Conservation (phyloP, 53 echinoderm and acorn worm genomes). For the Antedon mediterranea region DNA sequence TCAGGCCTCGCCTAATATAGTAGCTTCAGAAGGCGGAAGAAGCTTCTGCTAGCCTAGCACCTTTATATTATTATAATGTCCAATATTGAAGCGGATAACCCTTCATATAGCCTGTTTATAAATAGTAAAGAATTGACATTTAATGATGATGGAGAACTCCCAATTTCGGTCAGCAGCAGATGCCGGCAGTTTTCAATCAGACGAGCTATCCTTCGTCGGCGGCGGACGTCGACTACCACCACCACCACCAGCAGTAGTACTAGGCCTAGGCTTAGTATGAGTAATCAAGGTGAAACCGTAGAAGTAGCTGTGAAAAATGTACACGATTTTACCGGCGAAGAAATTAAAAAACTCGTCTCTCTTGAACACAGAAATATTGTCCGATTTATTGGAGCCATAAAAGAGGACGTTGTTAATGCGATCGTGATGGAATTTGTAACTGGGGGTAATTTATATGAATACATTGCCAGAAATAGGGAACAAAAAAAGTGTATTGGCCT, state of each 20-base stretch:
- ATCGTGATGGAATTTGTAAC: not conserved
- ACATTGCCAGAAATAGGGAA: not conserved
- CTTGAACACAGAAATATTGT: not conserved
- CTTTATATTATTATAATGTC: no score
- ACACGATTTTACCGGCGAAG: not conserved
- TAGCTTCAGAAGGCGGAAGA: no score
- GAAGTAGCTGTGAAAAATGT: not conserved
- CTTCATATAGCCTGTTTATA: not conserved
- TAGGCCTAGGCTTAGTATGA: not conserved
- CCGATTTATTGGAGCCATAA: not conserved
- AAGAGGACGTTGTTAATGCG: not conserved
- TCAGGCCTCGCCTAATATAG: no score
- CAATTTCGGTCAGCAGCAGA: not conserved
- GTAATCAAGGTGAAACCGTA: not conserved
- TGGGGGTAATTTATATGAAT: not conserved
- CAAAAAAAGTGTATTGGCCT: not conserved
- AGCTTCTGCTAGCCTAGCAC: no score
- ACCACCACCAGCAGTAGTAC: not conserved
- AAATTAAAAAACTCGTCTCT: not conserved
- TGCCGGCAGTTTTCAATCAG: not conserved
- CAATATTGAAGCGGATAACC: no score
- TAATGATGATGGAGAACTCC: not conserved
- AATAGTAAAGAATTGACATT: not conserved
- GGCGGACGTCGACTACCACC: not conserved
- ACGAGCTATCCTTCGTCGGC: no score